Percentiles rank a stretch among this genome's conserved stretches.
These are phyloP conservation scores for Brachionus angularis DNA, from an alignment of 1,140 invertebrate genomes.

Conservation along the genomic window DNA sequence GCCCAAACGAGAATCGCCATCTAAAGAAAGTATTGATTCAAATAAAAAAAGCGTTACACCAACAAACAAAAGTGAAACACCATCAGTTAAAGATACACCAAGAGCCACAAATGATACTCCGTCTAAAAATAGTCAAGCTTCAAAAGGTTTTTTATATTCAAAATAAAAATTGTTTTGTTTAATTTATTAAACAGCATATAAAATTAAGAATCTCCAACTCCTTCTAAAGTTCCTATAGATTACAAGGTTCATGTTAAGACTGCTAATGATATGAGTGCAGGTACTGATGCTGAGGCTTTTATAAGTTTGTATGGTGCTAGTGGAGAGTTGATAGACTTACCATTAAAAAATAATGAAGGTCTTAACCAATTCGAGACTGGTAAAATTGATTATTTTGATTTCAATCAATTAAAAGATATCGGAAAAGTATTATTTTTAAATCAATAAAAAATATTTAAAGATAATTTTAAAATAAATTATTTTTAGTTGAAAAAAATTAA, in stretches of 20 bases:
- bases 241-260: slow-evolving; percentile 48
- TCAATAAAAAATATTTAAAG: slow-evolving; percentile 53
- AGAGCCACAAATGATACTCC: no score
- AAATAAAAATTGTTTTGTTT: no score
- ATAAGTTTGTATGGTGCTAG: slow-evolving; percentile 53
- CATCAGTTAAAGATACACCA: neutral
- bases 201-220: neutral
- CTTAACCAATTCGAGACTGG: neutral
- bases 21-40: neutral
- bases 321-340: slow-evolving; percentile 47
- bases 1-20: neutral
- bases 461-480: slow-evolving; percentile 50
- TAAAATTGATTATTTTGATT: neutral
- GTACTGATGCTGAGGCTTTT: slow-evolving; percentile 54
- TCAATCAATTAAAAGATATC: slow-evolving; percentile 47
- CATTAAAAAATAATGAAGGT: slow-evolving; percentile 45
- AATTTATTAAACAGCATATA: neutral
- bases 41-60: neutral
- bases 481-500: slow-evolving; percentile 53
- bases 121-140: no score
- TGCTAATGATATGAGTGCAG: slow-evolving; percentile 51
- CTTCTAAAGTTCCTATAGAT: neutral
- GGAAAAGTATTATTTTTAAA: slow-evolving; percentile 46
- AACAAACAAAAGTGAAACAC: neutral
- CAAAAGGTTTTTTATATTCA: no score